Base-by-base conservation (phyloP, 2,888 invertebrate genomes). In the Drosophila meridionalis region DNA sequence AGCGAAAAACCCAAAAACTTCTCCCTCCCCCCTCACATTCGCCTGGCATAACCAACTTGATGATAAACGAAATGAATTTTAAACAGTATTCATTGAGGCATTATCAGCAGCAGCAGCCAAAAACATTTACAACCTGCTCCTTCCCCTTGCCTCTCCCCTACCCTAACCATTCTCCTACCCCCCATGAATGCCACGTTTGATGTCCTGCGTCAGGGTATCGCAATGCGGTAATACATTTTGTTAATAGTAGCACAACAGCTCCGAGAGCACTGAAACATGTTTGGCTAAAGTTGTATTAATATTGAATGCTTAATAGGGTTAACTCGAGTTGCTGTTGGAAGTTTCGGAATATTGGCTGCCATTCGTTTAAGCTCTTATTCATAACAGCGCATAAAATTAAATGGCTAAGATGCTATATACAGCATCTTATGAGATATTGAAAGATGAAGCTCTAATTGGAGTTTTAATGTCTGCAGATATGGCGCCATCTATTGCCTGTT, bases 21-120 rank as follows among this genome's bases (percentile, higher is more conserved):
- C 56, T 20, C 40, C 0, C 28, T n/a, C 7, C 32, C 2, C 20
- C 36, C 36, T n/a, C 11, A 26, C 36, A 12, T 7, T 4, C 20
- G 20, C 20, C 20, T 9, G 28, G n/a, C 57, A 32, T 42, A 69
- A 1, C 50, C 71, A 77, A 87, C 72, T 77, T 65, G 73, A 73
- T 86, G 87, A 80, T 90, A 90, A 90, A 78, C 79, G 82, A 88
- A 88, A 87, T 90, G 82, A 78, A 90, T 88, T 91, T 90, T 82
- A 85, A 90, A 81, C 78, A 82, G 80, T 75, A 78, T 80, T 82
- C 82, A 83, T 69, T 73, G 81, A 69, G 62, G 80, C 89, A 82
- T 87, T 80, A 78, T 78, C 75, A 58, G 67, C 60, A 63, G 40
- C 62, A 42, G 56, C 56, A 53, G 50, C 52, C 56, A 40, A 64